These are phyloP conservation scores for Enteromius treurensis DNA, from an alignment of 2,797 vertebrate genomes.

Conservation along the genomic window DNA sequence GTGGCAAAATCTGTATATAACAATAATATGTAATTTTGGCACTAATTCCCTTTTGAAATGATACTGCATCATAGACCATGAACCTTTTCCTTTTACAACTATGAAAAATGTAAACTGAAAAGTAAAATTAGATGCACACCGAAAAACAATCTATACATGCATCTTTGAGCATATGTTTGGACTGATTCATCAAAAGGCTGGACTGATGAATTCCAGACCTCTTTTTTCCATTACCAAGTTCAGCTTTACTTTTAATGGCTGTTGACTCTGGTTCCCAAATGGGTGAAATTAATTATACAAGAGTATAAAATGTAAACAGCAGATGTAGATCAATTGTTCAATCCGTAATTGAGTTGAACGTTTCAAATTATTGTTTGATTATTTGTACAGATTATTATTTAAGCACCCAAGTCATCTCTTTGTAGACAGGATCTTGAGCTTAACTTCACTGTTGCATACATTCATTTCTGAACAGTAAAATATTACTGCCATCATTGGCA, in stretches of 20 bases:
- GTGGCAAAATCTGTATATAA: neutral
- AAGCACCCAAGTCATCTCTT: neutral
- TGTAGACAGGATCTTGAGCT: neutral
- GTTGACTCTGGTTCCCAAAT: slow-evolving; percentile 28
- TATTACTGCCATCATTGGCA: neutral
- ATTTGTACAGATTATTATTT: neutral
- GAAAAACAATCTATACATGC: slow-evolving; percentile 21
- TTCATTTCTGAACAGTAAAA: neutral
- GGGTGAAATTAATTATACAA: slow-evolving; percentile 33
- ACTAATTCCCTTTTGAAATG: neutral
- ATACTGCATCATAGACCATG: neutral
- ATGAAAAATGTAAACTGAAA: neutral
- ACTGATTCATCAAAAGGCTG: slow-evolving; percentile 43
- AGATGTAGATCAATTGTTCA: slow-evolving; percentile 26
- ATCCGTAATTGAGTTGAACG: neutral
- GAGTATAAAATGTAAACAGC: slow-evolving; percentile 29
- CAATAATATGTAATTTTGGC: neutral
- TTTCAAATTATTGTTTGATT: neutral
- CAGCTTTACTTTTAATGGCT: slow-evolving; percentile 42
- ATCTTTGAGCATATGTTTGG: slow-evolving; percentile 27
- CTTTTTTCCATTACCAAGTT: slow-evolving; percentile 43
- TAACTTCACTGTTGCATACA: neutral
- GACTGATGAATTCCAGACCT: slow-evolving; percentile 44
- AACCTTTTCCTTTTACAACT: neutral
- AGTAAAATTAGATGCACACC: neutral